Conservation (phyloP, 2,113 vertebrate species). For the Notechis scutatus region DNA sequence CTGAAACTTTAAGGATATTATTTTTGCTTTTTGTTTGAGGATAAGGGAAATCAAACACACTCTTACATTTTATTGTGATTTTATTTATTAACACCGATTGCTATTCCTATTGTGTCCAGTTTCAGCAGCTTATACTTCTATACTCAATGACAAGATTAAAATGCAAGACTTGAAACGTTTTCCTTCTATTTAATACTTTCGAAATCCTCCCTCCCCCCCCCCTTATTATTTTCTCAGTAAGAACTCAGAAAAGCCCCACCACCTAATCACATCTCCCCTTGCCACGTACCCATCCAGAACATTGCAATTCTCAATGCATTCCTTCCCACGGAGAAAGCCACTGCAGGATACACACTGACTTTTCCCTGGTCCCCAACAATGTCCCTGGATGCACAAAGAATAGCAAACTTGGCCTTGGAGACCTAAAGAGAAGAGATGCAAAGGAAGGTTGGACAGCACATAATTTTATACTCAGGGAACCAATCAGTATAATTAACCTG, state of each 20-base stretch:
- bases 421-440: conserved; percentile 56
- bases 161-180: background rate
- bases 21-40: background rate
- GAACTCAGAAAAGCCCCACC: background rate
- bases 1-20: background rate
- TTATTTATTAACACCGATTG: background rate
- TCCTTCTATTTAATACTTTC: background rate
- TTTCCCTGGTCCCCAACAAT: conserved; percentile 91
- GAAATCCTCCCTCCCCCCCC: no score
- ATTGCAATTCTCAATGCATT: conserved; percentile 89
- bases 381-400: conserved; percentile 73
- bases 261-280: background rate
- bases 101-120: background rate
- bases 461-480: background rate
- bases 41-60: background rate
- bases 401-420: conserved; percentile 74
- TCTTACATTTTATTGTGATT: background rate
- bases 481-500: background rate
- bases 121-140: background rate
- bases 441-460: background rate
- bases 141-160: background rate
- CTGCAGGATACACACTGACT: conserved; percentile 84
- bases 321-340: conserved; percentile 79
- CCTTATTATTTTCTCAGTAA: background rate
- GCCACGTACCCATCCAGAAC: conserved; percentile 79